phyloP scores from a whole-genome alignment of 2,113 vertebrate species.

The Picathartes gymnocephalus region DNA sequence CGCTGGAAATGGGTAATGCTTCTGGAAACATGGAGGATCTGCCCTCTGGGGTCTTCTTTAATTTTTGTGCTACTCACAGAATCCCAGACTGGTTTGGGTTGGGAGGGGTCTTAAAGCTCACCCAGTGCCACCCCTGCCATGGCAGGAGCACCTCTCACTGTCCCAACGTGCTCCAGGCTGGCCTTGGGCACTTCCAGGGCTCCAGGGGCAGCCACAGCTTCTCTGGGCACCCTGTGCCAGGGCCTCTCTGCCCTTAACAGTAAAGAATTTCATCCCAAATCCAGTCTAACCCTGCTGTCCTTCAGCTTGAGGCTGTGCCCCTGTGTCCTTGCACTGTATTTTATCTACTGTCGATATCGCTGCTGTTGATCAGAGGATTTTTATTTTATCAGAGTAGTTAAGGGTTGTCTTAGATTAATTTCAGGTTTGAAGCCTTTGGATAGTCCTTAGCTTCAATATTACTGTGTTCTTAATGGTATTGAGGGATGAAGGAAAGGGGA shows the following conservation, averaged over 20 bases:
- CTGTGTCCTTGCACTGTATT: background rate
- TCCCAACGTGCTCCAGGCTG: background rate
- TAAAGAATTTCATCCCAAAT: background rate
- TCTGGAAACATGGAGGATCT: background rate
- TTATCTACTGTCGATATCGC: background rate
- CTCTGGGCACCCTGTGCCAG: background rate
- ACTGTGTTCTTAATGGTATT: background rate
- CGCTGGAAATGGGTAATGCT: conserved; percentile 70
- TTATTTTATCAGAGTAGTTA: background rate
- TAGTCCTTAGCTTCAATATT: background rate
- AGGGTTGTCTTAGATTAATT: background rate
- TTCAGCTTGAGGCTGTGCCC: background rate
- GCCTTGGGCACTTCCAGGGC: background rate
- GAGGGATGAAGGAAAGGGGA: background rate
- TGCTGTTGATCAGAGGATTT: background rate
- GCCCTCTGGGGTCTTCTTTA: background rate
- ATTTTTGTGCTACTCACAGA: background rate
- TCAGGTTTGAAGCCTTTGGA: background rate
- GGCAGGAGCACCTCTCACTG: background rate
- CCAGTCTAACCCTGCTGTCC: background rate
- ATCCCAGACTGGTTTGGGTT: background rate
- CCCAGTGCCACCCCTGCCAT: background rate
- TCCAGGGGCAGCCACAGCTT: background rate
- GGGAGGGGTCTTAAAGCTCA: background rate
- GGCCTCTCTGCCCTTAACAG: too few relatives aligned